Conservation (phyloP, 2,797 vertebrate species). For the Acanthornis magna region DNA sequence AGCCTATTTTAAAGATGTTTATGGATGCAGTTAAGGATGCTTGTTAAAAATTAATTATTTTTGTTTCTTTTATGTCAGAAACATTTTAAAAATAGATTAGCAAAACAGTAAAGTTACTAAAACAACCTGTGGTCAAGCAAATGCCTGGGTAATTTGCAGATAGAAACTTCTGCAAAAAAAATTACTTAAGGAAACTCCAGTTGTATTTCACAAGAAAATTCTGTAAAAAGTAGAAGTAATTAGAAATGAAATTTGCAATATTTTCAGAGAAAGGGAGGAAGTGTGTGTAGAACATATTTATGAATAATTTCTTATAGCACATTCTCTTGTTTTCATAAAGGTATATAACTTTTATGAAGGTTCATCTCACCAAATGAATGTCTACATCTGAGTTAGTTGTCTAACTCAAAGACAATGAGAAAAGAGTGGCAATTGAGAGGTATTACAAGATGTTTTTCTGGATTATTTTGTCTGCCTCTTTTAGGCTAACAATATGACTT, state of each 20-base stretch:
- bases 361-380: neutral
- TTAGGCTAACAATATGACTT: neutral
- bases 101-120: neutral
- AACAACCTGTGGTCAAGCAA: neutral
- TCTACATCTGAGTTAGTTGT: neutral
- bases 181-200: slow-evolving; percentile 15
- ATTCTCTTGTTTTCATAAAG: neutral
- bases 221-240: slow-evolving; percentile 29
- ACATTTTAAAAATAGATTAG: neutral
- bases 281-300: neutral
- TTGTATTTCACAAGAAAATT: slow-evolving; percentile 40
- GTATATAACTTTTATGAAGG: neutral
- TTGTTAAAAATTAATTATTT: neutral
- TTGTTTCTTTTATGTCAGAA: neutral
- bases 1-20: neutral
- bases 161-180: slow-evolving; percentile 53
- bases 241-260: slow-evolving; percentile 36
- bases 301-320: neutral
- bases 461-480: neutral
- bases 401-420: neutral
- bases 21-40: neutral
- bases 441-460: neutral
- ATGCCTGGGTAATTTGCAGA: slow-evolving; percentile 37
- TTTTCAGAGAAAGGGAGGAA: slow-evolving; percentile 58
- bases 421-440: neutral